Conservation (phyloP, 1,140 invertebrate genomes). For the Drosophila guanche region DNA sequence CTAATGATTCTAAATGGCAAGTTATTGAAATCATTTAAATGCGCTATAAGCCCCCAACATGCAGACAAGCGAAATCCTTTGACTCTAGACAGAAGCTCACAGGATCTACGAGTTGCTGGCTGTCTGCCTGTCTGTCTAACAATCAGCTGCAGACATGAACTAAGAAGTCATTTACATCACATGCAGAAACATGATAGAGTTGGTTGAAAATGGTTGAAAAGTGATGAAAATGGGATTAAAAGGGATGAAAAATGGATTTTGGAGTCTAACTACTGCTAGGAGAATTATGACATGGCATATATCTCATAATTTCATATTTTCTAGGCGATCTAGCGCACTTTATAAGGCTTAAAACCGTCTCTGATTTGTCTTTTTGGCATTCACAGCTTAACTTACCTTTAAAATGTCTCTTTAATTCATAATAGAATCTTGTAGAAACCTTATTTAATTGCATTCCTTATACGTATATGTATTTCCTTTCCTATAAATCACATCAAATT, state of each 20-base stretch:
- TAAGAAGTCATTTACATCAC: conserved; percentile 18
- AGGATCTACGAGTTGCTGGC: not conserved
- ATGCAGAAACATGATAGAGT: conserved; percentile 26
- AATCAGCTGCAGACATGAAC: conserved; percentile 30
- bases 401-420: too few species aligned
- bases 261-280: too few species aligned
- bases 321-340: too few species aligned
- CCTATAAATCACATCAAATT: conserved; percentile 4
- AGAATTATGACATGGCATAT: too few species aligned
- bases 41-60: conserved; percentile 31
- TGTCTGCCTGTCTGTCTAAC: conserved; percentile 17
- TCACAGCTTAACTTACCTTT: too few species aligned
- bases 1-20: conserved; percentile 64
- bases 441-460: not conserved
- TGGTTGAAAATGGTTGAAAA: not conserved
- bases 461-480: not conserved
- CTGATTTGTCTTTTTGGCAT: too few species aligned
- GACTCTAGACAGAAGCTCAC: conserved; percentile 12
- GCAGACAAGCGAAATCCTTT: conserved; percentile 48
- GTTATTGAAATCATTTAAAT: conserved; percentile 75
- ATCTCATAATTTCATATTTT: too few species aligned
- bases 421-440: too few species aligned
- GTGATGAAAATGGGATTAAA: not conserved
- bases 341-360: too few species aligned
- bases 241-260: not conserved